These are phyloP conservation scores for Ostrea denselamellosa DNA, from an alignment of 1,140 invertebrate species.

Conservation along the genomic window DNA sequence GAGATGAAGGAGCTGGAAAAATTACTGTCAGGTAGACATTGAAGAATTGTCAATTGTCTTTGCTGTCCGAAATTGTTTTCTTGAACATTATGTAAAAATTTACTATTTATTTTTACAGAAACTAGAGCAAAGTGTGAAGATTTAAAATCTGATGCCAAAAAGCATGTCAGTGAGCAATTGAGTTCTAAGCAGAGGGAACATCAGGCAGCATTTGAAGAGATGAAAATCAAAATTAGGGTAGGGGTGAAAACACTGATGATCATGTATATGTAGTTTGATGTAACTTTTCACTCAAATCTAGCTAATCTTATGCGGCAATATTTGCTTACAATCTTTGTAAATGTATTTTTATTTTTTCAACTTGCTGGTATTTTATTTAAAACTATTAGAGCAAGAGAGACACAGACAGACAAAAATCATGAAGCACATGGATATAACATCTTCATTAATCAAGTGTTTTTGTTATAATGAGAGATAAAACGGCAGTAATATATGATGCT, in stretches of 20 bases:
- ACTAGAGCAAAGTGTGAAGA: slow-evolving; percentile 47
- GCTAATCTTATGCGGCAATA: too few relatives aligned
- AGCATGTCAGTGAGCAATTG: not conserved
- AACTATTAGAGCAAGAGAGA: too few relatives aligned
- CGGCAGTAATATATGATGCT: too few relatives aligned
- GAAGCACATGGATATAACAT: too few relatives aligned
- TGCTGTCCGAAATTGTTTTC: not conserved
- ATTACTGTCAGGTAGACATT: slow-evolving; percentile 42
- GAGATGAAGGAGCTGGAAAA: slow-evolving; percentile 56
- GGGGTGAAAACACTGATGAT: not conserved
- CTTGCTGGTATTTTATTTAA: too few relatives aligned
- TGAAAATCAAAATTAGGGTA: slow-evolving; percentile 54
- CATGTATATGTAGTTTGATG: too few relatives aligned
- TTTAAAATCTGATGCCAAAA: slow-evolving; percentile 14
- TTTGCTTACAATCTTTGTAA: too few relatives aligned
- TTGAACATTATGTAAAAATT: not conserved
- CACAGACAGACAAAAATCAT: too few relatives aligned
- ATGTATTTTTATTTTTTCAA: too few relatives aligned
- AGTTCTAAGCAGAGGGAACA: slow-evolving; percentile 6
- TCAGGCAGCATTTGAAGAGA: slow-evolving; percentile 28
- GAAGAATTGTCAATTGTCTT: not conserved
- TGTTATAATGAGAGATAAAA: too few relatives aligned
- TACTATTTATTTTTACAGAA: not conserved
- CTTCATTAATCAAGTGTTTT: too few relatives aligned
- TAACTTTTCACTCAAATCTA: too few relatives aligned